Evolutionary conservation across 1,140 invertebrate species (phyloP).

Genomic region (Zaprionus inermis): DNA sequence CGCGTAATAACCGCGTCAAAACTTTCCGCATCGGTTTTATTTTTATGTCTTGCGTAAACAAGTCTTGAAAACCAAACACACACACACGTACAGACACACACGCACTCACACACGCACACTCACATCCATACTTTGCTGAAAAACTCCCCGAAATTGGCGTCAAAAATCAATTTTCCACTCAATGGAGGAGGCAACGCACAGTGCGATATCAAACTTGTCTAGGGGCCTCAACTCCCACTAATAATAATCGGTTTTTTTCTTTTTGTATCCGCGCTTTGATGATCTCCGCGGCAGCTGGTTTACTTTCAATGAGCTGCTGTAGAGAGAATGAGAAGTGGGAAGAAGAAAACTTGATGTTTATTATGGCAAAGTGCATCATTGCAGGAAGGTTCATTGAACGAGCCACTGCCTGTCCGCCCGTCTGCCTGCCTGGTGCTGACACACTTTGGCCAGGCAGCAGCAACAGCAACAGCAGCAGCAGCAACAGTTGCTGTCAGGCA

Average conservation of each 20-base stretch:
- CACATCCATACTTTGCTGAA: no score
- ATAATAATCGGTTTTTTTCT: constrained; percentile 40
- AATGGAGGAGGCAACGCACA: constrained; percentile 23
- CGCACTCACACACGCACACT: neutral
- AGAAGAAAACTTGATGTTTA: constrained; percentile 61
- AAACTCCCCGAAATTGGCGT: constrained; percentile 31
- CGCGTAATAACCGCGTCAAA: neutral
- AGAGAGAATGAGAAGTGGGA: constrained; percentile 26
- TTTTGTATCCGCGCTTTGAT: constrained; percentile 44
- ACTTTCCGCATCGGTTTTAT: constrained; percentile 27
- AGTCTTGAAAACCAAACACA: constrained; percentile 32
- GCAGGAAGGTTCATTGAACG: constrained; percentile 69
- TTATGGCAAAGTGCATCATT: constrained; percentile 63
- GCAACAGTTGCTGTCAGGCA: constrained; percentile 46
- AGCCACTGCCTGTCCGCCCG: neutral
- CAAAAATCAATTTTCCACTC: constrained; percentile 56
- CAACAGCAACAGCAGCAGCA: constrained; percentile 23
- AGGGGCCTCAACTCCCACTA: constrained; percentile 63
- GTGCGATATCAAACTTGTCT: constrained; percentile 17
- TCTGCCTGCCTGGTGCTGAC: constrained; percentile 56
- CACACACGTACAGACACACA: neutral
- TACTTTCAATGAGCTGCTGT: constrained; percentile 63
- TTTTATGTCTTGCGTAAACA: constrained; percentile 34
- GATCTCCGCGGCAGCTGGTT: constrained; percentile 58
- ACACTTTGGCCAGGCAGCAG: constrained; percentile 65